Conservation (phyloP, 2,113 vertebrate genomes). For the Arvicanthis niloticus region DNA sequence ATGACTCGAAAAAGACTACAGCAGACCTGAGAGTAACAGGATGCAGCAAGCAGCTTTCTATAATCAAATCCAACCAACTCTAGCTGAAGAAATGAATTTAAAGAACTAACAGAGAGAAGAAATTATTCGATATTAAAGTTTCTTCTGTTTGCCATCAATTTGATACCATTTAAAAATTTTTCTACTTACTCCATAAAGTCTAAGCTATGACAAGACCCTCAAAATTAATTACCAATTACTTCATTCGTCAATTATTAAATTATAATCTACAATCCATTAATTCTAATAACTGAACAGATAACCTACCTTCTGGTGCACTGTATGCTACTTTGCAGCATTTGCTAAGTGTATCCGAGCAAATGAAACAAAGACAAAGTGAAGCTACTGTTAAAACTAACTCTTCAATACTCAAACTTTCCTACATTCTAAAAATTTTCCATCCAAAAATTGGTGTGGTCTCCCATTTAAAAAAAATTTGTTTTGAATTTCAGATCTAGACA, state of each 20-base stretch:
- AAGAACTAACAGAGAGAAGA: constrained; percentile 40
- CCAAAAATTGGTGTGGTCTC: constrained; percentile 17
- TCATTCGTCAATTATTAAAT: constrained; percentile 20
- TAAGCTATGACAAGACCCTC: constrained; percentile 30
- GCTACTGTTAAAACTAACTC: neutral
- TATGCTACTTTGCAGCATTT: constrained; percentile 17
- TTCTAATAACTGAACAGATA: constrained; percentile 14
- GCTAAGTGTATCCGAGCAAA: neutral
- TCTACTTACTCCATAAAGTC: constrained; percentile 27
- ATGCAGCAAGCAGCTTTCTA: neutral
- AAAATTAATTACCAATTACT: constrained; percentile 44
- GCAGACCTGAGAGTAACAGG: constrained; percentile 1
- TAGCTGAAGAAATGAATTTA: neutral
- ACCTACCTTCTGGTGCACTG: neutral
- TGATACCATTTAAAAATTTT: constrained; percentile 41
- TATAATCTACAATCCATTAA: constrained; percentile 2
- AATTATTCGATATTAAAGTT: neutral
- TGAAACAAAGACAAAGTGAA: constrained; percentile 52
- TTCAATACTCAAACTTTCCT: constrained; percentile 29
- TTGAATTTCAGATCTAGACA: neutral
- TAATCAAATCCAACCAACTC: constrained; percentile 32
- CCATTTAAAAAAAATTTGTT: neutral
- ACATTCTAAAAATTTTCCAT: neutral
- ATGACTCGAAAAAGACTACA: neutral
- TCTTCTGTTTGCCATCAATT: neutral